A percentile compares a stretch with the other conserved stretches of the same genome.
Evolutionary conservation across 2,113 vertebrate species (phyloP).

Genomic region (Pteronura brasiliensis): DNA sequence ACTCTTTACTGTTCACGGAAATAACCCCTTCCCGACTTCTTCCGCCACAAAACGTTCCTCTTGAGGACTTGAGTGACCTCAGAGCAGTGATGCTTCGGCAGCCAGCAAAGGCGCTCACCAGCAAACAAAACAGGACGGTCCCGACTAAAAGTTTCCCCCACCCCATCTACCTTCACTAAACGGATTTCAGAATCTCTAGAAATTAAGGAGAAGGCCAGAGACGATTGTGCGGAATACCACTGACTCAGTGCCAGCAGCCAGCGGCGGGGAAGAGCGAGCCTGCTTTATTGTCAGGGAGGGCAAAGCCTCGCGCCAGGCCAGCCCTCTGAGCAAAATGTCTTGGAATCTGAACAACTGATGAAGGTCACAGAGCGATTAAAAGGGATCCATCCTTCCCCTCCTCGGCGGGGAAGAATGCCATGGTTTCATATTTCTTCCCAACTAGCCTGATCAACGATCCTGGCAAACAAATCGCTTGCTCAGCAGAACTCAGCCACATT

Average conservation of each 20-base stretch:
- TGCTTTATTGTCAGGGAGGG: background rate
- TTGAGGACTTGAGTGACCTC: background rate
- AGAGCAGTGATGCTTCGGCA: background rate
- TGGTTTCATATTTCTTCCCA: slow-evolving; percentile 51
- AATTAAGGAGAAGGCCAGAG: background rate
- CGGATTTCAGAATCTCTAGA: background rate
- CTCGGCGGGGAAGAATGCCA: background rate
- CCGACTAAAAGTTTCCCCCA: background rate
- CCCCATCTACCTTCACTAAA: background rate
- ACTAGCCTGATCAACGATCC: slow-evolving; percentile 42
- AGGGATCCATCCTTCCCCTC: slow-evolving; percentile 31
- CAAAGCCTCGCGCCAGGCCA: background rate
- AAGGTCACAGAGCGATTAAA: slow-evolving; percentile 60
- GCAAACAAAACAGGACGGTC: background rate
- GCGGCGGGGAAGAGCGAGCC: background rate
- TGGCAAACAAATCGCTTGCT: slow-evolving; percentile 17
- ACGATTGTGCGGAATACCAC: background rate
- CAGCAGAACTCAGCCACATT: slow-evolving; percentile 27
- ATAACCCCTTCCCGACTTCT: background rate
- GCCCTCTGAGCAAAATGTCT: background rate
- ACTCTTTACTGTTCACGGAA: background rate
- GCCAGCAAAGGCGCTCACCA: background rate
- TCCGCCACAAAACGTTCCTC: background rate
- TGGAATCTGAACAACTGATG: background rate
- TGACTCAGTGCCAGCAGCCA: background rate